A percentile compares a stretch with the other conserved stretches of the same genome.
Evolutionary conservation across 2,113 vertebrate species (phyloP).

Genomic region (Drymodes brunneopygia): DNA sequence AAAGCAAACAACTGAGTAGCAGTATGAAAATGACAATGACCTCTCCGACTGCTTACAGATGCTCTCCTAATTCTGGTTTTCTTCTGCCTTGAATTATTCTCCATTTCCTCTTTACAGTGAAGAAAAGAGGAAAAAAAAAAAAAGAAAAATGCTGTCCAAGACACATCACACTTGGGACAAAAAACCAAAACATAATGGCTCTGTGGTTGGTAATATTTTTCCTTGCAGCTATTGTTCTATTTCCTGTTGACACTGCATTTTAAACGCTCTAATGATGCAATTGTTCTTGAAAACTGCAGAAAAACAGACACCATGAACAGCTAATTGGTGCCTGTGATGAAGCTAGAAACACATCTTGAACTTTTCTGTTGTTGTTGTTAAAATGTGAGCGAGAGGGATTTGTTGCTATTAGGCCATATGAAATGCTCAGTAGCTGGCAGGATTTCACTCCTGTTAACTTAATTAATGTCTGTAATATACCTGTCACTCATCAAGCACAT

Average conservation of each 20-base stretch:
- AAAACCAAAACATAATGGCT: slow-evolving; percentile 6
- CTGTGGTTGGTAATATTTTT: slow-evolving; percentile 9
- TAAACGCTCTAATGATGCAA: slow-evolving; percentile 67
- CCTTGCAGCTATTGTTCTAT: slow-evolving; percentile 57
- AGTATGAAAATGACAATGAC: neutral
- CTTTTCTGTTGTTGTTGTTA: neutral
- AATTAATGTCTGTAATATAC: slow-evolving; percentile 38
- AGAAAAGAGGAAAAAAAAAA: neutral
- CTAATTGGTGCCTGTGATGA: slow-evolving; percentile 61
- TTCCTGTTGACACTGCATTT: slow-evolving; percentile 68
- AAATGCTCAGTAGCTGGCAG: neutral
- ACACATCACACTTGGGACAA: neutral
- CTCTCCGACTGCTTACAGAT: neutral
- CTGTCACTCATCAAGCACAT: neutral
- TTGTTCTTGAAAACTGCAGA: slow-evolving; percentile 66
- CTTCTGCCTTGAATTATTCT: neutral
- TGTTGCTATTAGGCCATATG: slow-evolving; percentile 3
- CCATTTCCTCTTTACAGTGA: neutral
- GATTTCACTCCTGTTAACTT: neutral
- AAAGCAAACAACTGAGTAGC: neutral
- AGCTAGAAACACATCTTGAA: slow-evolving; percentile 12
- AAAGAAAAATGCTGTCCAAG: neutral
- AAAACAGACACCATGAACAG: slow-evolving; percentile 46
- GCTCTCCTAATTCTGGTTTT: neutral
- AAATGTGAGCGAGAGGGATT: neutral